Conservation (phyloP, 2,888 invertebrate genomes). For the Harpagoxenus sublaevis region DNA sequence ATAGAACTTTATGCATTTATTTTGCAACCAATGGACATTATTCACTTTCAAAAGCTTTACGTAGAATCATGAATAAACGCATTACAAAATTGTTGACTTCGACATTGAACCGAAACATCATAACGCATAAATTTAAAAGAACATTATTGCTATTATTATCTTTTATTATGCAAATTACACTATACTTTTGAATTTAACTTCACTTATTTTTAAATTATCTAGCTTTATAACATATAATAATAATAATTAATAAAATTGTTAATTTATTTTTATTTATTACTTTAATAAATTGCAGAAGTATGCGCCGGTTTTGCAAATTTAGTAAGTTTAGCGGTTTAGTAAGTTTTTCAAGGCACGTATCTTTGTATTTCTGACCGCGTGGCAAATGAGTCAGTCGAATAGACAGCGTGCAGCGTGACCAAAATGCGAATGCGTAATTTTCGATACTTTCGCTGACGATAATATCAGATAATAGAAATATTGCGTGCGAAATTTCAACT, state of each 20-base stretch:
- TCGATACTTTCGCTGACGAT: not conserved
- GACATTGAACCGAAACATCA: not conserved
- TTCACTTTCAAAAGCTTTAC: not conserved
- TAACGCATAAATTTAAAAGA: not conserved
- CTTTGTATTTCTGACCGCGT: not conserved
- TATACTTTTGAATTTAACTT: not conserved
- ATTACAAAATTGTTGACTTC: not conserved
- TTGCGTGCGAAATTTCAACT: not conserved
- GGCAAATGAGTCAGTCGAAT: not conserved
- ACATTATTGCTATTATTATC: not conserved
- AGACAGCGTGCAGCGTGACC: not conserved
- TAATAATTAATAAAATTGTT: not conserved
- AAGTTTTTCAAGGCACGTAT: not conserved
- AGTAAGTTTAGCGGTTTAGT: not conserved
- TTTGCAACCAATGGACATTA: not conserved
- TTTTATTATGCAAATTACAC: not conserved
- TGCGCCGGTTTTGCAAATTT: not conserved
- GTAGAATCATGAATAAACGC: not conserved
- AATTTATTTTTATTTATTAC: not conserved
- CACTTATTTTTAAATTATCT: not conserved
- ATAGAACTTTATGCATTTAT: not conserved
- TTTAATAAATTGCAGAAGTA: not conserved
- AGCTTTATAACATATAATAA: not conserved
- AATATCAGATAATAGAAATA: constrained; percentile 6
- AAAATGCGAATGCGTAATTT: not conserved